Conservation (phyloP, 2,113 vertebrate species). For the Sitta europaea region DNA sequence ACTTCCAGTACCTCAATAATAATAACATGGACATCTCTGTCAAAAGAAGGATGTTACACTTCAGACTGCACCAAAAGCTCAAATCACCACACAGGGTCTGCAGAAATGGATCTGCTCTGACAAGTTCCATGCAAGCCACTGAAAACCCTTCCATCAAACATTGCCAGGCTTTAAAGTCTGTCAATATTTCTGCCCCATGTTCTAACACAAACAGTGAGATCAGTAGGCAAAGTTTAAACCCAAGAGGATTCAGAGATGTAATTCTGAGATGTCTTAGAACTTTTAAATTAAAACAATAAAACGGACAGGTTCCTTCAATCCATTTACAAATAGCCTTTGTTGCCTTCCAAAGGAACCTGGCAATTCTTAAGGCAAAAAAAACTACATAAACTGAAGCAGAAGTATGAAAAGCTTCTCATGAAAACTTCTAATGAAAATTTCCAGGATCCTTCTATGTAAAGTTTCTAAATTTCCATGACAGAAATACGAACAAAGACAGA, state of each 20-base stretch:
- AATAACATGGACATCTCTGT: neutral
- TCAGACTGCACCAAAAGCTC: neutral
- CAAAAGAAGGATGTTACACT: neutral
- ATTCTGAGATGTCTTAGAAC: neutral
- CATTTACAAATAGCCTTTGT: accelerated
- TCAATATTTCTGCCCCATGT: accelerated
- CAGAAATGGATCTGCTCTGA: neutral
- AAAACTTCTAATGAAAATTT: neutral
- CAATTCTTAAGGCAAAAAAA: neutral
- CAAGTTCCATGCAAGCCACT: neutral
- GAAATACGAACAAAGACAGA: no score
- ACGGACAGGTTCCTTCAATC: neutral
- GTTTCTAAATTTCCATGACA: neutral
- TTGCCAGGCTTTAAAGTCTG: accelerated
- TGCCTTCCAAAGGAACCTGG: neutral
- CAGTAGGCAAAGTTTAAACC: neutral
- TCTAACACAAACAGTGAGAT: neutral
- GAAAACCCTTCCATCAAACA: neutral
- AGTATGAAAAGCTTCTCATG: neutral
- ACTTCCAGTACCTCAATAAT: neutral
- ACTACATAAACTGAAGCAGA: accelerated
- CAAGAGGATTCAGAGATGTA: neutral
- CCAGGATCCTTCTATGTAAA: neutral
- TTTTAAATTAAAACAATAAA: neutral
- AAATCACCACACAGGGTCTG: neutral